phyloP scores from a whole-genome alignment of 2,797 vertebrate genomes.

The Tiaroga cobitis region DNA sequence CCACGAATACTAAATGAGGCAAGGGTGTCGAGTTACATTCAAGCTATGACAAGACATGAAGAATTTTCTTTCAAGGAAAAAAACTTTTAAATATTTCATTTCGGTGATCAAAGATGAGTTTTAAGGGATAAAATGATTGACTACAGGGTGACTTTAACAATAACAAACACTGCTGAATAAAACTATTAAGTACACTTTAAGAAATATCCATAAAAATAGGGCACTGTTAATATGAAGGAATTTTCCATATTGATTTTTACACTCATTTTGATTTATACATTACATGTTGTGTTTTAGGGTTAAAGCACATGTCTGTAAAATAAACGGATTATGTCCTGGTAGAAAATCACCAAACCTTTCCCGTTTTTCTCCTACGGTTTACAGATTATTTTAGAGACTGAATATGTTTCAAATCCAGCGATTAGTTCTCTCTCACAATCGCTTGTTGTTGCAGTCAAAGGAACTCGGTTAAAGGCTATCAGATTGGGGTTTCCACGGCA shows the following conservation, averaged over 20 bases:
- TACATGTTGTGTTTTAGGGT: background rate
- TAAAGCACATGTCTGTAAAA: background rate
- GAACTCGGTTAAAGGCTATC: background rate
- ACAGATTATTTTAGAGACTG: background rate
- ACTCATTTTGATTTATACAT: background rate
- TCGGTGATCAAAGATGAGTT: too few species aligned
- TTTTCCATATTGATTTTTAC: background rate
- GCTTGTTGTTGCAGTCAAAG: background rate
- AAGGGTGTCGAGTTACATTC: too few species aligned
- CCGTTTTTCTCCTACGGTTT: background rate
- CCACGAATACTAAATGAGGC: too few species aligned
- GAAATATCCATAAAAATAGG: background rate
- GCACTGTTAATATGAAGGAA: too few species aligned
- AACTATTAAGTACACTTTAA: too few species aligned
- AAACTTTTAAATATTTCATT: too few species aligned
- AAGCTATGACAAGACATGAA: too few species aligned
- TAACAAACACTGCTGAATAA: too few species aligned
- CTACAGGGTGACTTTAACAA: too few species aligned
- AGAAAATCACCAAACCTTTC: background rate
- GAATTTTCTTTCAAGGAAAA: too few species aligned
- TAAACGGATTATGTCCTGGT: background rate
- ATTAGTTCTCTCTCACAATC: background rate
- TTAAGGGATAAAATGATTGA: too few species aligned
- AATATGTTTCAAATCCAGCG: background rate
- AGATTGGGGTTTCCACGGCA: background rate